These are phyloP conservation scores for Eupithecia tripunctaria DNA, from an alignment of 2,888 invertebrate species.

Conservation along the genomic window DNA sequence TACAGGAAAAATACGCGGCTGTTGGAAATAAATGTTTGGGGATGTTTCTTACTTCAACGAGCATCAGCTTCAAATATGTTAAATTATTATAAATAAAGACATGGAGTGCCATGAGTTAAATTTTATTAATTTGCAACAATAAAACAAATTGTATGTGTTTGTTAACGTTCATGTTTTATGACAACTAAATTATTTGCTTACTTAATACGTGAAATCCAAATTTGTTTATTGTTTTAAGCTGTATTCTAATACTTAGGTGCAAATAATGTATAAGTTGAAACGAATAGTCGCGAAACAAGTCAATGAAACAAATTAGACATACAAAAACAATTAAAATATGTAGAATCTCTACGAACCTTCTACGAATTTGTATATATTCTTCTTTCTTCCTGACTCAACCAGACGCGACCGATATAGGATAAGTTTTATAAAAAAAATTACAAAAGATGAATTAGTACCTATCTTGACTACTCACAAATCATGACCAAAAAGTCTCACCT, in stretches of 20 bases:
- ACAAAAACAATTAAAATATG: background rate
- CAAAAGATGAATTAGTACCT: too few relatives aligned
- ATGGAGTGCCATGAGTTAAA: background rate
- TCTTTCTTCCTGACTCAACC: background rate
- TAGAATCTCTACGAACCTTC: background rate
- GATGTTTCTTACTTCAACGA: background rate
- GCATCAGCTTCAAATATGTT: background rate
- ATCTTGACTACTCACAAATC: background rate
- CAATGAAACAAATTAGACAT: too few relatives aligned
- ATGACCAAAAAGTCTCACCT: background rate
- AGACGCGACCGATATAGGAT: too few relatives aligned
- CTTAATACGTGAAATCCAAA: background rate
- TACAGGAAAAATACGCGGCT: background rate
- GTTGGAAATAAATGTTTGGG: background rate
- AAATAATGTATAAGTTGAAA: background rate
- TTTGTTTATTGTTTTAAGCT: background rate
- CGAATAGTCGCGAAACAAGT: too few relatives aligned
- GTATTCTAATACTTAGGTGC: background rate
- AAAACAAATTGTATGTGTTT: too few relatives aligned
- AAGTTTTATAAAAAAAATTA: too few relatives aligned
- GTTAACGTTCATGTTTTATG: too few relatives aligned
- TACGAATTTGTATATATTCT: background rate
- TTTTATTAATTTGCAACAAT: too few relatives aligned
- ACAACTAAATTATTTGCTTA: too few relatives aligned
- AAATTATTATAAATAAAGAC: background rate